A percentile compares a stretch with the other conserved stretches of the same genome.
Conservation (phyloP, 1,140 invertebrate species). For the Trachymyrmex cornetzi region DNA sequence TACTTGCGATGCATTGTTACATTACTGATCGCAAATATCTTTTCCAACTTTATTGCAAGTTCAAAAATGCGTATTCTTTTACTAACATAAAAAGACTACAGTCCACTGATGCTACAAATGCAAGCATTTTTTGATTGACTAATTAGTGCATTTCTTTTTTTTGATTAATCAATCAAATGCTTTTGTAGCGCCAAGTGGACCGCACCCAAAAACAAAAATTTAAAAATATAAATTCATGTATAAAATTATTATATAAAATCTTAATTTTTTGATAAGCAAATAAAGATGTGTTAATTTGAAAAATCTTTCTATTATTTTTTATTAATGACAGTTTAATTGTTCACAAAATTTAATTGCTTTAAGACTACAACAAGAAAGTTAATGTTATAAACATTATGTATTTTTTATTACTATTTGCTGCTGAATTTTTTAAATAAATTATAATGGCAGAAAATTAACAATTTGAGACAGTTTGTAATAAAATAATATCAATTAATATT, state of each 20-base stretch:
- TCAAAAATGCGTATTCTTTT: constrained; percentile 3
- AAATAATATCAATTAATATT: background rate
- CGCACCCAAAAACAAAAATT: background rate
- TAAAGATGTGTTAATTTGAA: background rate
- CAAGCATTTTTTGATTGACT: too few relatives aligned
- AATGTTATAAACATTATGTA: background rate
- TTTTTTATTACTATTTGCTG: background rate
- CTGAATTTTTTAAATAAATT: background rate
- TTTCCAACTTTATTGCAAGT: background rate
- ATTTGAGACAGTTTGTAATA: background rate
- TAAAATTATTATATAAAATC: background rate
- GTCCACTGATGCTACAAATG: too few relatives aligned
- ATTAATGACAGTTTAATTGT: background rate
- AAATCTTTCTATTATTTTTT: background rate
- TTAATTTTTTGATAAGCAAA: background rate
- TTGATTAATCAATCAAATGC: too few relatives aligned
- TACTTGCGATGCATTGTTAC: constrained; percentile 1
- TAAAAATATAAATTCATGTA: background rate
- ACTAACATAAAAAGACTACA: background rate
- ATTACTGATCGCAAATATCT: constrained; percentile 1
- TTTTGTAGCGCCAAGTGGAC: too few relatives aligned
- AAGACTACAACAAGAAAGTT: background rate
- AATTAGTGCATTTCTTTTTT: too few relatives aligned
- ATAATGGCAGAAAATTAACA: background rate
- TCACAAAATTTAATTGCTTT: background rate